Base-by-base conservation (phyloP, 2,888 invertebrate species). In the Caenorhabditis imperialis region DNA sequence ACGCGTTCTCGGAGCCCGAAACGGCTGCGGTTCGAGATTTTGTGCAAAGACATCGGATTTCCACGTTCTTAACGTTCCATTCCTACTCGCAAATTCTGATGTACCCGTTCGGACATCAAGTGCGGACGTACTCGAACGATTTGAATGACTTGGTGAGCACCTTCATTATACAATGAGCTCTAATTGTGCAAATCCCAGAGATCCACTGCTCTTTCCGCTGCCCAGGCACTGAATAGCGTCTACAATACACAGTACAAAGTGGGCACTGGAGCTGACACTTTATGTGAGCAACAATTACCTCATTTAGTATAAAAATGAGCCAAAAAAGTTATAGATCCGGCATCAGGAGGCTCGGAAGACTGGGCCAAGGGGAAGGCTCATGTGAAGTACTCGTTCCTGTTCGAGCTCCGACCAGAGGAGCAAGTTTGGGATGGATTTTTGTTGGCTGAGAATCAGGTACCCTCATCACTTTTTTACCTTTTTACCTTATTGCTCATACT, bases 41-140 rank as follows among this genome's bases (percentile, higher is more conserved):
- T 67, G 77, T 88, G 10, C 70, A 76, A 18, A 48, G 77, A 12
- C 83, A 82, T 48, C 78, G 80, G 3, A 79, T 87, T 35, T 79
- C 84, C 18, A 81, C 86, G 1, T 88, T 88, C 73, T 58, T 88
- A 44, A 88, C 88, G 5, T 81, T 88, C 75, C 88, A 88, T 73
- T 84, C 82, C 5, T 87, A 87, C 70, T 82, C 84, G 0, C 87
- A 86, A 67, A 84, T 85, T 53, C 72, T 85, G 37, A 87, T 87
- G 86, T 87, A 85, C 48, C 86, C 87, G n/a, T 87, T 86, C 62
- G 87, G 87, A n/a, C 87, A 87, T 70, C 79, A 80, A 77, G 79
- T 85, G 8, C 54, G 85, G 18, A 87, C 86, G 2, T 86, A 86
- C 58, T 83, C 86, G 7, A 84, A 84, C 53, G 82, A 83, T 63